Evolutionary conservation across 2,797 vertebrate species (phyloP).

Genomic region (Erethizon dorsatum): DNA sequence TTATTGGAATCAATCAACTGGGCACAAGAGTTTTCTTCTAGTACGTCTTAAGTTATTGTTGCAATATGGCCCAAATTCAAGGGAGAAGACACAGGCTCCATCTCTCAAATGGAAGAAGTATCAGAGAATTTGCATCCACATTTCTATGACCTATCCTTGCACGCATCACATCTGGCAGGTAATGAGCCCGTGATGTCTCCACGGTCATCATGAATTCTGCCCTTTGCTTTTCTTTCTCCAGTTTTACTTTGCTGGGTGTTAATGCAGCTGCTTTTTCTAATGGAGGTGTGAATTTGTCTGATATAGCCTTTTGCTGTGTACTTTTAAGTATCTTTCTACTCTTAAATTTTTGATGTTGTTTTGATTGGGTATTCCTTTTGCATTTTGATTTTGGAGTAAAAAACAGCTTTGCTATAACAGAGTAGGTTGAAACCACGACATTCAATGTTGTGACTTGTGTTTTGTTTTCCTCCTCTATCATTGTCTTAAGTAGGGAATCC

Average conservation of each 20-base stretch:
- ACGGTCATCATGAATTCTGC: neutral
- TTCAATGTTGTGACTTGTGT: neutral
- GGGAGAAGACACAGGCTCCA: neutral
- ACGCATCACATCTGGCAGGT: neutral
- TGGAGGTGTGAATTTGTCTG: neutral
- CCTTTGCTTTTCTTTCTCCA: neutral
- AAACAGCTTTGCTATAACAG: neutral
- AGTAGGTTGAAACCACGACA: neutral
- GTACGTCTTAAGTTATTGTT: neutral
- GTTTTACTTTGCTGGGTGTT: neutral
- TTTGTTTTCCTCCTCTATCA: neutral
- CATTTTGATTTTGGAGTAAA: neutral
- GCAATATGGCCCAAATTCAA: neutral
- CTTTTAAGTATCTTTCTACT: neutral
- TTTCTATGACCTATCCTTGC: neutral
- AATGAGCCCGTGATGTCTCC: neutral
- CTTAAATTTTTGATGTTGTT: neutral
- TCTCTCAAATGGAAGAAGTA: neutral
- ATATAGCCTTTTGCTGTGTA: neutral
- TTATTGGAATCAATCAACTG: slow-evolving; percentile 2
- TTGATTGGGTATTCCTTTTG: neutral
- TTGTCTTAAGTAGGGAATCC: neutral
- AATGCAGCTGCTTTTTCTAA: neutral
- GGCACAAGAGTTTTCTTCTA: slow-evolving; percentile 40
- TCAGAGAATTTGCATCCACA: neutral